Evolutionary conservation across 2,797 vertebrate species (phyloP), one percentile per base, ranked within the genome.

Genomic region (Melanotaenia maccullochi): DNA sequence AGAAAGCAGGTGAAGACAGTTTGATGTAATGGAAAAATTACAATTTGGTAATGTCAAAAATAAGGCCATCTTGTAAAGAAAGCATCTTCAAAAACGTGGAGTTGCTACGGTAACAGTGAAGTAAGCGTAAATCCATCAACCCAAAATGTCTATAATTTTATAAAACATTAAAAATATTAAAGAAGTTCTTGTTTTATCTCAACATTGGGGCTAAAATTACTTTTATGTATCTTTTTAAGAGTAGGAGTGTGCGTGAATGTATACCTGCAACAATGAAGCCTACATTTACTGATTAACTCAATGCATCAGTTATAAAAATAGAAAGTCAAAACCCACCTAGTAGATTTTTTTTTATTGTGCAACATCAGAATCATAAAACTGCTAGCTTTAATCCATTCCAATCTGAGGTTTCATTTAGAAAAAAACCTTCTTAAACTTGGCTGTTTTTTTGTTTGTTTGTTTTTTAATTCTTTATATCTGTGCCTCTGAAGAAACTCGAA

Each of bases 41-140:
- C 30, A 69, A 24, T 83, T 74, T 61, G 24, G 25, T 54, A 51
- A 49, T 64, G 63, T 71, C 55, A 66, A 13, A 68, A 55, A 30
- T 16, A 5, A 54, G 47, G 22, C 20, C 1, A 8, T 47, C 44
- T 22, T 24, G 9, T 24, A 24, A 11, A 52, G 9, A 51, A 51
- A 22, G 2, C 47, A 22, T 11, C 42, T 42, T 42, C 4, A 42
- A 49, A 49, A 20, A 16, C 47, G 9, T 22, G 8, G n/a, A 40
- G 11, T 56, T 32, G 28, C 13, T 25, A 16, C 9, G 1, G 25
- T 30, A 30, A 28, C 54, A 56, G 54, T 6, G 13, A 7, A 18
- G 18, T 18, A 32, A 56, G 54, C 54, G 32, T 30, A 30, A 30
- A 30, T 30, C 30, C 30, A 30, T 30, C 18, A 14, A 44, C 42